A percentile compares a stretch with the other conserved stretches of the same genome.
These are phyloP conservation scores for Panthera uncia DNA, from an alignment of 2,113 vertebrate species.

Conservation along the genomic window DNA sequence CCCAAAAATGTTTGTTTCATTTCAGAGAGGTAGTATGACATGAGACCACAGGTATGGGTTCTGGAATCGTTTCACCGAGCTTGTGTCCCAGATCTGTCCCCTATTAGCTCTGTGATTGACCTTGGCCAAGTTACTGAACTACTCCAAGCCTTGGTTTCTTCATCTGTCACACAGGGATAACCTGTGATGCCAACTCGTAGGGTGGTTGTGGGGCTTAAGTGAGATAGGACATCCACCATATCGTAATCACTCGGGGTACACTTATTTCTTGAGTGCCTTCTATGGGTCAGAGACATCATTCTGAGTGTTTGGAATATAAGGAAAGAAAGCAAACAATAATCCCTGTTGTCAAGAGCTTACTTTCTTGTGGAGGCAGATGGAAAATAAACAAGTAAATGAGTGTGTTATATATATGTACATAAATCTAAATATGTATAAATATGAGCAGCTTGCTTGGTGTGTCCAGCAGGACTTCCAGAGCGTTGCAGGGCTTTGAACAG, in stretches of 20 bases:
- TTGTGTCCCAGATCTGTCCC: not conserved
- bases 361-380: not conserved
- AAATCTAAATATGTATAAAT: too few relatives aligned
- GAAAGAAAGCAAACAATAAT: not conserved
- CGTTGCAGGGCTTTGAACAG: not conserved
- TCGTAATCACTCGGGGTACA: not conserved
- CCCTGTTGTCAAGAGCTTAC: not conserved
- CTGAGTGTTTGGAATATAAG: not conserved
- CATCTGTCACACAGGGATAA: not conserved
- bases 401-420: not conserved
- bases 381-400: not conserved
- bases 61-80: constrained; percentile 14
- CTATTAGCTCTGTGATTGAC: not conserved
- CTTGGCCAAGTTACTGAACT: not conserved
- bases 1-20: not conserved
- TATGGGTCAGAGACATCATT: not conserved
- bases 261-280: not conserved
- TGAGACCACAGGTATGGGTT: not conserved
- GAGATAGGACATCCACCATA: not conserved
- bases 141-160: not conserved
- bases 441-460: not conserved
- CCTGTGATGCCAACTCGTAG: not conserved
- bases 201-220: not conserved
- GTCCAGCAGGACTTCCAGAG: not conserved
- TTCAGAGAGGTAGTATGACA: not conserved